phyloP scores from a whole-genome alignment of 2,113 vertebrate genomes.

The Dicerorhinus sumatrensis region DNA sequence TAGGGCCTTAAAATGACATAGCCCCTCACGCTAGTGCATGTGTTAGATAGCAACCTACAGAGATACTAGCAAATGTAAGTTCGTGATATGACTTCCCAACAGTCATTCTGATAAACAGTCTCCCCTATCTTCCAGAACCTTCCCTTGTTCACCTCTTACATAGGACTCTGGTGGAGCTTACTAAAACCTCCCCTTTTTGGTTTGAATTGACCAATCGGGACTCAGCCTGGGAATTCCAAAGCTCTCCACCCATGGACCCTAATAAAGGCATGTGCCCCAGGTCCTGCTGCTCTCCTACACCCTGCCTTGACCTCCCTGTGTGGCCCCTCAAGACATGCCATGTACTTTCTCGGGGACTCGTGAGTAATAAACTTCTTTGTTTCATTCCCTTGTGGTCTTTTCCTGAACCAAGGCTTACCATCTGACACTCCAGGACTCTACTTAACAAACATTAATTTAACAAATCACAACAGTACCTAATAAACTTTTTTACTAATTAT shows the following conservation, averaged over 20 bases:
- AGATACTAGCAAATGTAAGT: background rate
- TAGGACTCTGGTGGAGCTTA: background rate
- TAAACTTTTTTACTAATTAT: background rate
- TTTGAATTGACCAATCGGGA: background rate
- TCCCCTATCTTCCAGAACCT: rapidly evolving
- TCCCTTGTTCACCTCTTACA: background rate
- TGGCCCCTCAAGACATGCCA: background rate
- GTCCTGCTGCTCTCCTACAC: background rate
- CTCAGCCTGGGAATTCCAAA: background rate
- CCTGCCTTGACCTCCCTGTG: background rate
- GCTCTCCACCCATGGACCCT: background rate
- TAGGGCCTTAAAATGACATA: background rate
- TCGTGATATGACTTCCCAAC: background rate
- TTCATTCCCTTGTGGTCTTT: background rate
- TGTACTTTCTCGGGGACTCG: background rate
- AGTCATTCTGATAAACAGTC: background rate
- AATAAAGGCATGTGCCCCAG: background rate
- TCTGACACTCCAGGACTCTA: background rate
- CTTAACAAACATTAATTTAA: background rate
- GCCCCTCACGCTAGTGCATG: background rate
- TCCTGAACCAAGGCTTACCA: background rate
- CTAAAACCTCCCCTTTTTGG: background rate
- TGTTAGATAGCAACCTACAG: background rate
- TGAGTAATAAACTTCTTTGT: background rate
- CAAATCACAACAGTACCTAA: background rate